A percentile compares a stretch with the other conserved stretches of the same genome.
Evolutionary conservation across 2,113 vertebrate species (phyloP).

Genomic region (Dinomys branickii): DNA sequence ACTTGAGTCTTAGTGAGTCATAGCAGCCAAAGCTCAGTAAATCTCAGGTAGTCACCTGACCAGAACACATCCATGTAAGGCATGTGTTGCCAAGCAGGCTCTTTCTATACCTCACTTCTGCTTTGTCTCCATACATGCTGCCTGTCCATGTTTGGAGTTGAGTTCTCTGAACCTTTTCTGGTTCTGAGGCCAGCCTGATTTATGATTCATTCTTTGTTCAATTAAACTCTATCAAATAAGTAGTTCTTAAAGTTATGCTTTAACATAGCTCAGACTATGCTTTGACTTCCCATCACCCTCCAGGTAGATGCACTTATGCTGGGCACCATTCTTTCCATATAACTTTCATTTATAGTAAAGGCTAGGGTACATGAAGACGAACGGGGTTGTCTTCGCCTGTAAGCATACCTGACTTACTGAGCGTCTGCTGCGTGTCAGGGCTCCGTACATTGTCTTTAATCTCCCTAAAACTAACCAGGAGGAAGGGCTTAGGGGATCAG

Average conservation of each 20-base stretch:
- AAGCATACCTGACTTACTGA: conserved; percentile 30
- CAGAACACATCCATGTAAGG: neutral
- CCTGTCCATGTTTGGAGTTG: neutral
- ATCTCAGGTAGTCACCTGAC: neutral
- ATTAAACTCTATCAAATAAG: neutral
- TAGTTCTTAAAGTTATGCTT: neutral
- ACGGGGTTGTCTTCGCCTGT: neutral
- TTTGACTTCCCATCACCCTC: neutral
- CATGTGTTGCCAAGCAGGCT: neutral
- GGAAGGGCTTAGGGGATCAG: neutral
- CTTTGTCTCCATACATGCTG: neutral
- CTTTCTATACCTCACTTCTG: neutral
- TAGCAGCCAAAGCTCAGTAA: neutral
- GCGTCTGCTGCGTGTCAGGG: neutral
- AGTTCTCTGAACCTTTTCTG: neutral
- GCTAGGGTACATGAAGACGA: neutral
- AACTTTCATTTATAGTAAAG: conserved; percentile 5
- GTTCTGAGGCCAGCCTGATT: neutral
- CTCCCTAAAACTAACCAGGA: conserved; percentile 19
- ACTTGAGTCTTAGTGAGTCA: neutral
- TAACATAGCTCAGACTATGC: neutral
- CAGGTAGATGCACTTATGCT: neutral
- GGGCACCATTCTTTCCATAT: neutral
- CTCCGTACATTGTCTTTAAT: conserved; percentile 27
- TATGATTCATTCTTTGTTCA: neutral